These are phyloP conservation scores for Ceramica pisi DNA, from an alignment of 2,888 invertebrate genomes.

Conservation along the genomic window DNA sequence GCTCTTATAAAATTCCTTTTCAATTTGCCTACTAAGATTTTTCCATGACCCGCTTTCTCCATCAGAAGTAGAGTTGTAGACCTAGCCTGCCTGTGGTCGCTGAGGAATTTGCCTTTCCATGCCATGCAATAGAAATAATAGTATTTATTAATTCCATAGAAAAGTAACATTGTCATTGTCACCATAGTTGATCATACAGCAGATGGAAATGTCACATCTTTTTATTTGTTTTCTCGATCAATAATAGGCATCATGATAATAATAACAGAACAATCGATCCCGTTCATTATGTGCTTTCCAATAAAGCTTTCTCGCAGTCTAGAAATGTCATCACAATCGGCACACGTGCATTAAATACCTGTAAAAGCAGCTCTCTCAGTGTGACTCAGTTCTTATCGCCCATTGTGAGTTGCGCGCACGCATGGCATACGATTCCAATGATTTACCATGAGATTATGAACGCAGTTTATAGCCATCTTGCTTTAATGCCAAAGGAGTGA, in stretches of 20 bases:
- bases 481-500: slow-evolving; percentile 26
- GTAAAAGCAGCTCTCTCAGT: slow-evolving; percentile 69
- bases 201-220: background rate
- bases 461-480: slow-evolving; percentile 29
- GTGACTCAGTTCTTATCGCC: slow-evolving; percentile 70
- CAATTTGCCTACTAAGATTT: slow-evolving; percentile 18
- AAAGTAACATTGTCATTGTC: no score
- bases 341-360: slow-evolving; percentile 54
- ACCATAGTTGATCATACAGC: background rate
- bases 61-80: slow-evolving; percentile 43
- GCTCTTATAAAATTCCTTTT: slow-evolving; percentile 27
- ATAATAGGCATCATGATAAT: slow-evolving; percentile 18
- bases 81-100: slow-evolving; percentile 24
- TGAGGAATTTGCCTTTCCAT: slow-evolving; percentile 11
- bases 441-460: slow-evolving; percentile 59
- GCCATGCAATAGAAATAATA: slow-evolving; percentile 4
- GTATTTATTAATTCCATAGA: background rate
- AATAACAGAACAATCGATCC: slow-evolving; percentile 44
- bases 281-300: slow-evolving; percentile 54
- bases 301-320: slow-evolving; percentile 59
- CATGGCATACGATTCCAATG: slow-evolving; percentile 52
- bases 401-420: slow-evolving; percentile 65
- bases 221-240: slow-evolving; percentile 2
- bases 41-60: slow-evolving; percentile 63
- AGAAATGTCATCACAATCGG: slow-evolving; percentile 54